A percentile compares a stretch with the other conserved stretches of the same genome.
Conservation (phyloP, 2,888 invertebrate species). For the Chloromyia formosa region DNA sequence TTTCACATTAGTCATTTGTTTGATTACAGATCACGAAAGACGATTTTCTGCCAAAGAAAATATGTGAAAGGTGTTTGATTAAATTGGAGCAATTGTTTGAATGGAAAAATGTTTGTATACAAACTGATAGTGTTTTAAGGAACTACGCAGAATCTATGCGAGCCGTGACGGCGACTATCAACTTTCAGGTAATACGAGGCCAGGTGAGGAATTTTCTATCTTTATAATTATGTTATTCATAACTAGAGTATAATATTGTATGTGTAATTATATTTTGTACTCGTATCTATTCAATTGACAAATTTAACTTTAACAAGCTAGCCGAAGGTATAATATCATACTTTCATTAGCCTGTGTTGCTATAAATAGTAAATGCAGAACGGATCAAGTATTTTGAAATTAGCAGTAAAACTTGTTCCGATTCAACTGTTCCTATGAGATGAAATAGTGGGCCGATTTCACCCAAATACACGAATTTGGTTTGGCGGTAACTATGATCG, state of each 20-base stretch:
- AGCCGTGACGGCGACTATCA: conserved; percentile 73
- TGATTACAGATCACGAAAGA: conserved; percentile 73
- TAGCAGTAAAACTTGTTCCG: no score
- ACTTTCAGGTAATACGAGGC: conserved; percentile 68
- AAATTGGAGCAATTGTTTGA: conserved; percentile 75
- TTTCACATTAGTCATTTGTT: no score
- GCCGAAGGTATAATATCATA: no score
- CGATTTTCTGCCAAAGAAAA: conserved; percentile 76
- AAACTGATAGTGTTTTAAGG: conserved; percentile 72
- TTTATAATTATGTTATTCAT: neutral
- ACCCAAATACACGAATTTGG: no score
- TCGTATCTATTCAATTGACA: neutral
- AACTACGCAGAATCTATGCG: conserved; percentile 76
- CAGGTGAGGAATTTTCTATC: conserved; percentile 46
- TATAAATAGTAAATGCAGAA: no score
- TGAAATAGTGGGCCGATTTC: no score
- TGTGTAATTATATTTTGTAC: neutral
- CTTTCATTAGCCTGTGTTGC: no score
- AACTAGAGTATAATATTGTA: neutral
- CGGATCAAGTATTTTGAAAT: no score
- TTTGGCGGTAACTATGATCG: no score
- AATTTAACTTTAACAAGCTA: neutral
- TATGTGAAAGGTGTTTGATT: conserved; percentile 74
- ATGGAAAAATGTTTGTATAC: conserved; percentile 73
- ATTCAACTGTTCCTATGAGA: no score